Base-by-base conservation (phyloP, 2,113 vertebrate genomes). In the Apodemus sylvaticus region DNA sequence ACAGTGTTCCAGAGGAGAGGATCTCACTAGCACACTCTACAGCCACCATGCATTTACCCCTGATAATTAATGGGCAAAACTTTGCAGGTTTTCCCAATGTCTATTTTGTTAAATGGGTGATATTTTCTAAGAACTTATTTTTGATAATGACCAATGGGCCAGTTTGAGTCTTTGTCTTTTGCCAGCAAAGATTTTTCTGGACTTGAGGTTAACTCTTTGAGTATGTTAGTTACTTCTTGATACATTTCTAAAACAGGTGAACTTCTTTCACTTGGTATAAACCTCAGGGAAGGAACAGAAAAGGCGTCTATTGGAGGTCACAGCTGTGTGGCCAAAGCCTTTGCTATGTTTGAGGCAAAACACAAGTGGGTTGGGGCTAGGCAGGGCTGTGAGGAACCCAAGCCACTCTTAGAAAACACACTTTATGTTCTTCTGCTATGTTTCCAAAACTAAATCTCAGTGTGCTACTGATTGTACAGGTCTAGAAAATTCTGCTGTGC, bases 121-220 rank as follows among this genome's bases (percentile, higher is more conserved):
- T 4, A 58, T 64, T 94, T 95, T 82, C 29, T 87, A 89, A 85
- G 16, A 79, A 70, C 53, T 88, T 88, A 20, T 76, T 68, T 39
- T 86, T 81, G 58, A 39, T 88, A 87, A 70, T 71, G 42, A 39
- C 3, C 11, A 17, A 19, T 8, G 34, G 19, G 45, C 36, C 68
- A 78, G 82, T 83, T 81, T 29, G 77, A 88, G 70, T 36, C 45
- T 89, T 42, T 1, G 9, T 86, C 73, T 70, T 91, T 66, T 64
- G 29, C 53, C 76, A 86, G 68, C 5, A 64, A 92, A 91, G n/a
- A 64, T 66, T 83, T 83, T 86, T 2, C 53, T 64, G 60, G 42
- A 8, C 77, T 71, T 19, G 12, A 8, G 9, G 3, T 48, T 73
- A 68, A 34, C 22, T 39, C 64, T 96, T 22, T 48, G 53, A 48